phyloP scores from a whole-genome alignment of 1,140 invertebrate species.

The Nasonia longicornis region DNA sequence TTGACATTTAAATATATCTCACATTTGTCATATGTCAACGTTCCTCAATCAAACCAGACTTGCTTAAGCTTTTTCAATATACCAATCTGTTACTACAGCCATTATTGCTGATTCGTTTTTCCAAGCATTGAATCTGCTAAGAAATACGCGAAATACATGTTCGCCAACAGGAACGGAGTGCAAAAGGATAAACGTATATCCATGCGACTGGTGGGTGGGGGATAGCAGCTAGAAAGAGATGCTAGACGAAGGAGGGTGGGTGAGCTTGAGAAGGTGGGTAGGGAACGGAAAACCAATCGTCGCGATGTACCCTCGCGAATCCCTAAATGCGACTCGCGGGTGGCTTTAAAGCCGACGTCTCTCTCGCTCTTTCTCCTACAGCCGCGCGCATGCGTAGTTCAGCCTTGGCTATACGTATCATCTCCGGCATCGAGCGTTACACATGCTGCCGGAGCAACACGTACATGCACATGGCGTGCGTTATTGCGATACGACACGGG shows the following conservation, averaged over 20 bases:
- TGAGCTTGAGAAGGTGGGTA: conserved; percentile 23
- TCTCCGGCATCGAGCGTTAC: neutral
- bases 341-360: conserved; percentile 39
- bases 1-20: no score
- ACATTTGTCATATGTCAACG: no score
- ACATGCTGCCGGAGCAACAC: neutral
- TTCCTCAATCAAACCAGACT: no score
- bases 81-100: no score
- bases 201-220: neutral
- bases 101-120: no score
- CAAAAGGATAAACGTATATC: neutral
- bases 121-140: no score
- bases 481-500: neutral
- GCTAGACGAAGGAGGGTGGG: conserved; percentile 20
- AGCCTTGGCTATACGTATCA: conserved; percentile 8
- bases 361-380: neutral
- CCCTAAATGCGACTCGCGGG: conserved; percentile 38
- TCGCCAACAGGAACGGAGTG: neutral
- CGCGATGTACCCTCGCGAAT: conserved; percentile 45
- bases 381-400: neutral
- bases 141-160: neutral
- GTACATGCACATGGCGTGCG: neutral
- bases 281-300: conserved; percentile 47
- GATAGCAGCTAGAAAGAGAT: conserved; percentile 8
- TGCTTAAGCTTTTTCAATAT: no score